These are phyloP conservation scores for Anagyrus pseudococci DNA, from an alignment of 2,888 invertebrate genomes.

Conservation along the genomic window DNA sequence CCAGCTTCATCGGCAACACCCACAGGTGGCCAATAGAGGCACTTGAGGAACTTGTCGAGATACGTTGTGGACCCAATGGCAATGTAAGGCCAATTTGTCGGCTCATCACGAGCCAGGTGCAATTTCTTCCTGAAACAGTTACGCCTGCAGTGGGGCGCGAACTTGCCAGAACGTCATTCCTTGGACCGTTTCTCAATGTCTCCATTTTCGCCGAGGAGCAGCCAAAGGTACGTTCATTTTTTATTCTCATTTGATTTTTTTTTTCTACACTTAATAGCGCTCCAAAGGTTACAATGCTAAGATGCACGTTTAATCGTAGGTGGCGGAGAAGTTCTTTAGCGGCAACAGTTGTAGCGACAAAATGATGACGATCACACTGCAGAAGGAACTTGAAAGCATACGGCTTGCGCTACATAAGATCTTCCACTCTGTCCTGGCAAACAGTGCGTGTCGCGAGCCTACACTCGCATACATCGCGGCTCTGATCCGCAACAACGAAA, in stretches of 20 bases:
- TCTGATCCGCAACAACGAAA: conserved; percentile 81
- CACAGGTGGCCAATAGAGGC: conserved; percentile 74
- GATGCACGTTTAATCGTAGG: conserved; percentile 12
- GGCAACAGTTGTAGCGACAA: conserved; percentile 69
- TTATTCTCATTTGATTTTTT: neutral
- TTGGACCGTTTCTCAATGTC: conserved; percentile 91
- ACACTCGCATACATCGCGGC: conserved; percentile 82
- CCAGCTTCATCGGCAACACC: conserved; percentile 74
- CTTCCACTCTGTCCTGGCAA: conserved; percentile 83
- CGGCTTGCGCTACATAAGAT: conserved; percentile 80
- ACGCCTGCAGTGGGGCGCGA: conserved; percentile 85
- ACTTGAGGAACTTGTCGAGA: conserved; percentile 81
- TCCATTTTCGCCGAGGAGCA: conserved; percentile 95
- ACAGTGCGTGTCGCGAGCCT: conserved; percentile 79
- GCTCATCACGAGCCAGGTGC: conserved; percentile 70
- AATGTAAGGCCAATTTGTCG: conserved; percentile 80
- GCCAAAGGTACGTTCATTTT: conserved; percentile 65
- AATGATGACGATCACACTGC: conserved; percentile 73
- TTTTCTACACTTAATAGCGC: neutral
- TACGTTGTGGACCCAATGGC: conserved; percentile 73
- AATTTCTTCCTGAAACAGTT: conserved; percentile 76
- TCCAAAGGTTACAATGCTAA: neutral
- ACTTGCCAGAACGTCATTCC: conserved; percentile 80
- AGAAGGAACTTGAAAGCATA: conserved; percentile 81
- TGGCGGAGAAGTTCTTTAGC: conserved; percentile 78